Evolutionary conservation across 2,888 invertebrate species (phyloP), one percentile per base, ranked within the genome.

Genomic region (Drosophila setosimentum): DNA sequence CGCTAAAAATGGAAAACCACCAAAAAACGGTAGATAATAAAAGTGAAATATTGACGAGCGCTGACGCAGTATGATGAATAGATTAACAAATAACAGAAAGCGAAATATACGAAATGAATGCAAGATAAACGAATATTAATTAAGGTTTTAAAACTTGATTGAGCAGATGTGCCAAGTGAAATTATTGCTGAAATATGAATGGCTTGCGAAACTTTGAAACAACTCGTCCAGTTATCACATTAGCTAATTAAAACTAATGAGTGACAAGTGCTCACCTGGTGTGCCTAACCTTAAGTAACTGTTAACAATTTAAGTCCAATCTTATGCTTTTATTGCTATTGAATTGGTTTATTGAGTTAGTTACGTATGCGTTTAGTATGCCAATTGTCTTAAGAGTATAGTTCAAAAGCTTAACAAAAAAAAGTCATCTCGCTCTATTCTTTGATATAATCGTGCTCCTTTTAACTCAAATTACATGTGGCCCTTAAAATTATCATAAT

Each of bases 81-180:
- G 68, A 58, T 80, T 68, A 62, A 53, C 37, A 60, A 69, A 65
- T 30, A 50, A 29, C 21, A 18, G 33, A 16, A 63, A 16, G 5
- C 29, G 32, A 62, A 21, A 45, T 21, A 45, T 3, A 11, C 1
- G 30, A 49, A 69, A 45, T 45, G 7, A 21, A 11, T 1, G 33
- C 37, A 66, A 73, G 63, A 32, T 61, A 69, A 70, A 65, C 58
- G 66, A 61, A 62, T 68, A 71, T 71, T 76, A 68, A 80, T 80
- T 80, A 63, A 40, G 54, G 30, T 65, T 71, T 59, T 21, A 55
- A 53, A 78, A 57, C 51, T 53, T 61, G 80, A 74, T 78, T 57
- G 65, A 32, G 50, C 40, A 60, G 16, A 75, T 77, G 55, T 59
- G 68, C n/a, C 65, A 62, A 66, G 49, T 49, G 62, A 69, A 66